phyloP scores from a whole-genome alignment of 23 tunicate genomes.

The Ascidia mentula region DNA sequence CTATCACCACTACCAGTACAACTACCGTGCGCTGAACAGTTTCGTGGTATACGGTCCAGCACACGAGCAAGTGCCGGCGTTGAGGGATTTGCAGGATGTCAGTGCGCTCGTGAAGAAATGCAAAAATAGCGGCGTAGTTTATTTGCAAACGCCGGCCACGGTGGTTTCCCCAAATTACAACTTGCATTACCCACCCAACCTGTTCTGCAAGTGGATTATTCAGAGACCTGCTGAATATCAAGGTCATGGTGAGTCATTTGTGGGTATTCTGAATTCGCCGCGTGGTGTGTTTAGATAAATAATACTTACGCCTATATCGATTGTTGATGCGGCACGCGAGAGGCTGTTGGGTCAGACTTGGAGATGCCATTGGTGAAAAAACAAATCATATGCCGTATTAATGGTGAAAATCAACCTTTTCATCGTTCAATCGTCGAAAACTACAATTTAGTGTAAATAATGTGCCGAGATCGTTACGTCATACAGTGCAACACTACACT shows the following conservation, averaged over 20 bases:
- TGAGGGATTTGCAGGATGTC: neutral
- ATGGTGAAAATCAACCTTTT: no score
- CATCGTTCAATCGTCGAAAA: no score
- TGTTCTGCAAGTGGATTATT: conserved; percentile 37
- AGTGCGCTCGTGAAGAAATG: neutral
- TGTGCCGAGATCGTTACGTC: no score
- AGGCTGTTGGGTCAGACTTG: no score
- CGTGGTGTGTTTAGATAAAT: no score
- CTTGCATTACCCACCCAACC: conserved; percentile 4
- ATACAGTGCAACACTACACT: no score
- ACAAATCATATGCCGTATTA: no score
- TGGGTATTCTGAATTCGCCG: no score
- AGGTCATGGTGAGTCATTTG: neutral
- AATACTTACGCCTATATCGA: no score
- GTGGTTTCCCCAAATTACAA: conserved; percentile 57
- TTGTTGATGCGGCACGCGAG: no score
- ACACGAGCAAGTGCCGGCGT: conserved; percentile 13
- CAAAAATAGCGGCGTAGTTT: neutral
- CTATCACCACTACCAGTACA: conserved; percentile 17
- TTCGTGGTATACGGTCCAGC: conserved; percentile 30
- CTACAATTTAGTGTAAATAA: no score
- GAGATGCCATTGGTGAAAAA: no score
- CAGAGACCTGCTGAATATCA: neutral
- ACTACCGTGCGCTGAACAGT: conserved; percentile 8
- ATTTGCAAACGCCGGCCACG: conserved; percentile 30